A percentile compares a stretch with the other conserved stretches of the same genome.
Evolutionary conservation across 1,140 invertebrate species (phyloP).

Genomic region (Potamilus streckersoni): DNA sequence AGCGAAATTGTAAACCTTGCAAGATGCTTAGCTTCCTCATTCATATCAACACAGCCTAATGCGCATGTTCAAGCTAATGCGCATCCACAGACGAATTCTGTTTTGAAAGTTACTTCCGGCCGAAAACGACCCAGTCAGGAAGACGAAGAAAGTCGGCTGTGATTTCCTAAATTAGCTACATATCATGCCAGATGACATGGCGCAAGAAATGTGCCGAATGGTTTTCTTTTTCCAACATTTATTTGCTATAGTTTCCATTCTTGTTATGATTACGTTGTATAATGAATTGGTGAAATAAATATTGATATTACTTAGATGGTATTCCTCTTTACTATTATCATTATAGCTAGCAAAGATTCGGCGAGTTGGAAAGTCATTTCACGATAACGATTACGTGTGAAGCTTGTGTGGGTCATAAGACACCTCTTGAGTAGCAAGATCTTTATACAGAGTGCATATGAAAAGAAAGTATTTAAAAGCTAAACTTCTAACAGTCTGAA

Average conservation of each 20-base stretch:
- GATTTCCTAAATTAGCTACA: slow-evolving; percentile 1
- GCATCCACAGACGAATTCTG: slow-evolving; percentile 35
- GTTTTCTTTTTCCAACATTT: not conserved
- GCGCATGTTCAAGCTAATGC: slow-evolving; percentile 30
- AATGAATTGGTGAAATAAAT: no score
- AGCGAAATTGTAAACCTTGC: slow-evolving; percentile 62
- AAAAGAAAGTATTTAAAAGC: no score
- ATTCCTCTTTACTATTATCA: no score
- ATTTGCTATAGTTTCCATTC: slow-evolving; percentile 1
- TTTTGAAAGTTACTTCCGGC: slow-evolving; percentile 24
- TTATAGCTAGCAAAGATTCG: no score
- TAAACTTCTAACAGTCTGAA: no score
- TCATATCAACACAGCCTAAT: slow-evolving; percentile 24
- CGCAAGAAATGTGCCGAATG: not conserved
- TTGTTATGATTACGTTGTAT: not conserved
- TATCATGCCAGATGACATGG: not conserved
- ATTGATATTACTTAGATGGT: no score
- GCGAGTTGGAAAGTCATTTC: no score
- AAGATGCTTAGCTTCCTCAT: slow-evolving; percentile 54
- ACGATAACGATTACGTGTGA: no score
- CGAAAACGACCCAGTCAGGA: slow-evolving; percentile 40
- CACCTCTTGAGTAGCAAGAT: no score
- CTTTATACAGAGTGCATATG: no score
- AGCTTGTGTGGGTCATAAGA: no score
- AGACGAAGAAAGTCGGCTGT: slow-evolving; percentile 47